Conservation (phyloP, 2,113 vertebrate species). For the Hemiprocne comata region DNA sequence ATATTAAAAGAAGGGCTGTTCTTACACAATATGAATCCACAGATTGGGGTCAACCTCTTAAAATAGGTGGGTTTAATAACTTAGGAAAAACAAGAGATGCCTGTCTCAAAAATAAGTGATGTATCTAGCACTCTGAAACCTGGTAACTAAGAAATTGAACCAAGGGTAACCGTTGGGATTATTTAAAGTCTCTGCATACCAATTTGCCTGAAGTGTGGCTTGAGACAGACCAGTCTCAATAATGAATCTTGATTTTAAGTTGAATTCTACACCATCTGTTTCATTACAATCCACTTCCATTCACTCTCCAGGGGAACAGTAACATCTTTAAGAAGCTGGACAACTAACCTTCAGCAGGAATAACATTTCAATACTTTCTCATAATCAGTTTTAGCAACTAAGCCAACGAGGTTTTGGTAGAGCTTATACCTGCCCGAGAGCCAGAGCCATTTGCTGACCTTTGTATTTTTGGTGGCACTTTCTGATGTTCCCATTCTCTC, state of each 20-base stretch:
- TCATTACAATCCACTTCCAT: neutral
- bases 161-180: neutral
- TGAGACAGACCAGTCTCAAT: neutral
- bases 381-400: neutral
- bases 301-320: neutral
- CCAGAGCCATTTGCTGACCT: neutral
- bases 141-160: neutral
- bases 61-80: neutral
- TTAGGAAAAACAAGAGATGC: neutral
- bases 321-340: conserved; percentile 9
- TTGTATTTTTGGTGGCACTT: neutral
- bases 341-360: neutral
- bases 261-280: conserved; percentile 3
- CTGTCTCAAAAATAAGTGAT: neutral
- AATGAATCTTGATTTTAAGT: conserved; percentile 16
- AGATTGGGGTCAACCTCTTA: neutral
- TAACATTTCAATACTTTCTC: neutral
- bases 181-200: neutral
- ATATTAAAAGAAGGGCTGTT: neutral
- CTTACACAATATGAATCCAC: neutral
- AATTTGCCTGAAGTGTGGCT: neutral
- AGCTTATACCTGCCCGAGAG: neutral
- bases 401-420: neutral
- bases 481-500: neutral
- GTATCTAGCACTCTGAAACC: neutral